Base-by-base conservation (phyloP, 1,140 invertebrate genomes). In the Venustaconcha ellipsiformis region DNA sequence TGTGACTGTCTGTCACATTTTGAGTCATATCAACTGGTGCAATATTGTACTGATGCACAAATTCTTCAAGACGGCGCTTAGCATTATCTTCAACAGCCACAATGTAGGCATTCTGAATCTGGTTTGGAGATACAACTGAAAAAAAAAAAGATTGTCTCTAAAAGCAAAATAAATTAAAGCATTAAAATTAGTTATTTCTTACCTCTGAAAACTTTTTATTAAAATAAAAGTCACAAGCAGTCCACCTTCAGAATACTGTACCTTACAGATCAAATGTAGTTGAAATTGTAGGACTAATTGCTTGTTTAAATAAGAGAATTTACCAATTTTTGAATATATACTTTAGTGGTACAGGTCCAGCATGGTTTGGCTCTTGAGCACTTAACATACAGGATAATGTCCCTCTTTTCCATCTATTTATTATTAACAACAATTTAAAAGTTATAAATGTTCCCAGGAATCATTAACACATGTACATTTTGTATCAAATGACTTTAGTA, bases 51-150 rank as follows among this genome's bases (percentile, higher is more conserved):
- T 97, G 93, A 75, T 95, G 95, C 66, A 96, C 95, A 81, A 98
- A 93, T 83, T 94, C 93, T 91, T 98, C 95, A 87, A 99, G 92
- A 84, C 96, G 93, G 91, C 97, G 95, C 83, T 95, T 91, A 78
- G 94, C 95, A 91, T 95, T 91, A 92, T 97, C 95, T 92, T 98
- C 97, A 83, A 98, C 96, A 68, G 96, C 96, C 90, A 99, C 98
- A 91, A 98, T 95, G 92, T 97, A 99, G 70, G 96, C 96, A 94
- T 98, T 96, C 90, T 97, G 95, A 82, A 99, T 95, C 88, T 95
- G 95, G 79, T 90, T 91, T 91, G 95, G 95, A 81, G 94, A 93
- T 56, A 94, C 94, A 89, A 96, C 96, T 97, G 93, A 80, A 93
- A 92, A 87, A 91, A 1, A 30, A 30, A 11, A 48, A 48, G 6